Evolutionary conservation across 2,797 vertebrate genomes (phyloP).

Genomic region (Lemur catta): DNA sequence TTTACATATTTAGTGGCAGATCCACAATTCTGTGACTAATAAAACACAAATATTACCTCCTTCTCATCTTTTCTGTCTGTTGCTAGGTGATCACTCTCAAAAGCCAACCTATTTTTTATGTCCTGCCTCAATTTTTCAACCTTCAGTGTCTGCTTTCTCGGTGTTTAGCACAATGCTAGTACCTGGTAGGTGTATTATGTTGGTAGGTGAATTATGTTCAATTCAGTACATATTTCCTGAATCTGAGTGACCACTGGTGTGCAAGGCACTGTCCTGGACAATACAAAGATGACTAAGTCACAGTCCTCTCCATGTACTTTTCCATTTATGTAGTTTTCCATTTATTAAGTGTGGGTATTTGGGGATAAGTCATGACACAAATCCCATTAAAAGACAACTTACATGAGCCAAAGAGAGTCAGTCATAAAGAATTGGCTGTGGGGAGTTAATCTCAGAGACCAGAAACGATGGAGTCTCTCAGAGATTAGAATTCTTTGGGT

Average conservation of each 20-base stretch:
- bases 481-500: background rate
- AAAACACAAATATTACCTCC: background rate
- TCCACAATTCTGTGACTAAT: background rate
- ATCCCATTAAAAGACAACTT: background rate
- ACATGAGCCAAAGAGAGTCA: background rate
- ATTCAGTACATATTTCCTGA: background rate
- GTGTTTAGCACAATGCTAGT: background rate
- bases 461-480: background rate
- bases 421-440: background rate
- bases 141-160: background rate
- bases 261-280: accelerated
- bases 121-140: background rate
- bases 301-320: background rate
- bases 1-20: background rate
- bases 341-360: background rate
- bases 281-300: background rate
- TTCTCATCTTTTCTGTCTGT: background rate
- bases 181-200: background rate
- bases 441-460: background rate
- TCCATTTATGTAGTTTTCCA: background rate
- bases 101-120: background rate
- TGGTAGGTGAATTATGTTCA: background rate
- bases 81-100: background rate
- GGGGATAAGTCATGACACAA: background rate
- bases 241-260: background rate